phyloP scores from a whole-genome alignment of 2,888 invertebrate species.

The Coelinius sp. region DNA sequence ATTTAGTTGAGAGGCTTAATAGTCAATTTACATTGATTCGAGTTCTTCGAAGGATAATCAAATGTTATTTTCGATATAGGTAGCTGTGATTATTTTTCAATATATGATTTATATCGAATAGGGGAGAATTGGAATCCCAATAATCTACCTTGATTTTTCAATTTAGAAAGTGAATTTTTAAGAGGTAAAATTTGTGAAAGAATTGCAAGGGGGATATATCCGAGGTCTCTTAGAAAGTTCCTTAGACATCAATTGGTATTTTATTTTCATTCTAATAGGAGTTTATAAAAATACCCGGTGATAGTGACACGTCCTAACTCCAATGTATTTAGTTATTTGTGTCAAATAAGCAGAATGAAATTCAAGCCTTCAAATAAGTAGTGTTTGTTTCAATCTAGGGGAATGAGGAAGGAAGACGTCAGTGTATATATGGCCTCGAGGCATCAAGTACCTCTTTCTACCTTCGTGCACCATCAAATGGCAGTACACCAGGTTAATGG shows the following conservation, averaged over 20 bases:
- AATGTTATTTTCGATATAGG: background rate
- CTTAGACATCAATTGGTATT: background rate
- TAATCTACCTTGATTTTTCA: background rate
- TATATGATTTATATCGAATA: background rate
- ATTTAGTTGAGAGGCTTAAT: background rate
- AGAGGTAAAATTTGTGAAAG: too few species aligned
- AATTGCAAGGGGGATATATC: background rate
- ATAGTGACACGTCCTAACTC: background rate
- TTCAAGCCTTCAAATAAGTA: slow-evolving; percentile 10
- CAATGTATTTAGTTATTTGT: background rate
- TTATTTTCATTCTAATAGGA: background rate
- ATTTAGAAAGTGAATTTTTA: background rate
- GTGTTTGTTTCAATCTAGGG: background rate
- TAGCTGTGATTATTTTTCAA: background rate
- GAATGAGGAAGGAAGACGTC: slow-evolving; percentile 27
- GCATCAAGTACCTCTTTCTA: slow-evolving; percentile 9
- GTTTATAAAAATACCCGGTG: background rate
- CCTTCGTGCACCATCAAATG: slow-evolving; percentile 15
- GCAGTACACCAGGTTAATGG: slow-evolving; percentile 22
- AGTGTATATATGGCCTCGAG: slow-evolving; percentile 24
- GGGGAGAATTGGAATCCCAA: background rate
- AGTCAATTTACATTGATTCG: background rate
- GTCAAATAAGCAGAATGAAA: background rate
- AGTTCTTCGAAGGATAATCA: background rate
- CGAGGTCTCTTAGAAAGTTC: background rate